These are phyloP conservation scores for Sternotherus odoratus DNA, from an alignment of 2,797 vertebrate species.

Conservation along the genomic window DNA sequence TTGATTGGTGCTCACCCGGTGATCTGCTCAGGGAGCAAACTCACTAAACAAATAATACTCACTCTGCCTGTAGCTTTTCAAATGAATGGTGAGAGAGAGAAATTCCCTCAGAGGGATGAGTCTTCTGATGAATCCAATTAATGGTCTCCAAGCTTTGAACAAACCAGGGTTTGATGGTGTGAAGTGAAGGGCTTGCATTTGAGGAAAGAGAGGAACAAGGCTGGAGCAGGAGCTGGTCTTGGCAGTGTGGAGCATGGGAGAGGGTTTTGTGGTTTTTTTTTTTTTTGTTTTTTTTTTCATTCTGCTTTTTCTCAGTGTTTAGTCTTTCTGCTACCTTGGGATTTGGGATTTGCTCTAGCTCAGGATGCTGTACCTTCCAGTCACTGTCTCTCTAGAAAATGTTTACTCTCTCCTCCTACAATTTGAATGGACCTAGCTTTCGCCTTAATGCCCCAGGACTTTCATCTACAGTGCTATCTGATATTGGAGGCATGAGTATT, in stretches of 20 bases:
- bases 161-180: background rate
- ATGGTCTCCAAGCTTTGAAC: background rate
- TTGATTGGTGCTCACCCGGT: constrained; percentile 1
- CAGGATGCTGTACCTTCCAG: constrained; percentile 11
- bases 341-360: background rate
- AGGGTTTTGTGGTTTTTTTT: too few species aligned
- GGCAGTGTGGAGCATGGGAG: background rate
- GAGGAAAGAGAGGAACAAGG: background rate
- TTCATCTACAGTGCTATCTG: background rate
- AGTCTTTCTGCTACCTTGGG: background rate
- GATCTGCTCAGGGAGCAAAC: background rate
- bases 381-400: background rate
- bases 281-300: constrained; percentile 25
- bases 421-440: background rate
- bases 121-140: background rate
- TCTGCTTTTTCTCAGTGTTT: constrained; percentile 9
- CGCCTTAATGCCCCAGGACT: background rate
- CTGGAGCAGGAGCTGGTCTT: background rate
- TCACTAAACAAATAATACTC: background rate
- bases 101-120: background rate
- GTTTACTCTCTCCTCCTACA: background rate
- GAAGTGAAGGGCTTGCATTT: background rate
- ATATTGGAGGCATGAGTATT: background rate
- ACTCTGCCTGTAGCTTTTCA: background rate
- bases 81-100: background rate